Evolutionary conservation across 1,140 invertebrate genomes (phyloP), one percentile per base, ranked within the genome.

Genomic region (Babylonia areolata): DNA sequence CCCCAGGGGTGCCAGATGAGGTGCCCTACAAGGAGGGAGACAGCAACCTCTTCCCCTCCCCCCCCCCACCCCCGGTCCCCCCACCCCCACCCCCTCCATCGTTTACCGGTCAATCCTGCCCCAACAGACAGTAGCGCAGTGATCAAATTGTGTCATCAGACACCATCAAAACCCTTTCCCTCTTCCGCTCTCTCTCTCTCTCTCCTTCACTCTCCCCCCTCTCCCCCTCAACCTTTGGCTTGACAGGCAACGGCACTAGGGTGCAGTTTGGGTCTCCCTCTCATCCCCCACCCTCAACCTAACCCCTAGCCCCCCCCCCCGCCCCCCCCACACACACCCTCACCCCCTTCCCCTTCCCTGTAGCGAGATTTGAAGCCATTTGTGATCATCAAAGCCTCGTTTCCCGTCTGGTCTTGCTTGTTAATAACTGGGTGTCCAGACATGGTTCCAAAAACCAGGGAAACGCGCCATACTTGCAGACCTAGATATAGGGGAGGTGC

Each of bases 401-500:
- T 31, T 31, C 15, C 42, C 46, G 78, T 80, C 78, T 58, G 78
- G 31, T 80, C 2, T 11, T n/a, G n/a, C 42, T 80, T 80, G n/a
- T 80, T 80, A 80, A 58, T 80, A 80, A 80, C 78, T 51, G 75
- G 75, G 40, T 77, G 75, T 77, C 75, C 35, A 35, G 75, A 77
- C 75, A 77, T 40, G 35, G 17, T 28, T 37, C 12, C 17, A 20
- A 23, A 5, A 12, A n/a, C 28, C 15, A n/a, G 5, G 20, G 58
- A n/a, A n/a, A 64, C 20, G 12, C 5, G 5, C 58, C 58, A 64
- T 64, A 64, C 75, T 15, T 6, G 17, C 33, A 77, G 35, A 77
- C 75, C 33, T 40, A 77, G 46, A 17, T 12, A 51, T 51, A 17
- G 17, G 46, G 17, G 46, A 51, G 31, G 35, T 12, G 35, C 12